These are phyloP conservation scores for Grantiella picta DNA, from an alignment of 2,113 vertebrate genomes.

Conservation along the genomic window DNA sequence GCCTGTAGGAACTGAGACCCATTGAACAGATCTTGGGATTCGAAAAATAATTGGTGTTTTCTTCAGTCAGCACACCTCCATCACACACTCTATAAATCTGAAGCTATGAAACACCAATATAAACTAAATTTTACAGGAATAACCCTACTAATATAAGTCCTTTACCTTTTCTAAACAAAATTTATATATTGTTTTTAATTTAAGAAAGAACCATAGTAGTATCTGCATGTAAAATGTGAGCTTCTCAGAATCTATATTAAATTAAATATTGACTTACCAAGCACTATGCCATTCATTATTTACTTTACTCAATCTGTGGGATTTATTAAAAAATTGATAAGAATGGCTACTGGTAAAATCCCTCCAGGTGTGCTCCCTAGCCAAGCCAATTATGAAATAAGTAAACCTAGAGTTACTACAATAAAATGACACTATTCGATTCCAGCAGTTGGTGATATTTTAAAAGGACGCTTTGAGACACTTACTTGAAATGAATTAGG, in stretches of 20 bases:
- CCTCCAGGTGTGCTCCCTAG: slow-evolving; percentile 46
- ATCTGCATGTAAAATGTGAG: slow-evolving; percentile 44
- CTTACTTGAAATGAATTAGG: slow-evolving; percentile 61
- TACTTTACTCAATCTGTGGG: slow-evolving; percentile 62
- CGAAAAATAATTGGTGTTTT: neutral
- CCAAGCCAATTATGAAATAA: slow-evolving; percentile 72
- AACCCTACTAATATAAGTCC: neutral
- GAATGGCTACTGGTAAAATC: slow-evolving; percentile 46
- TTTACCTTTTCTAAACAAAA: neutral
- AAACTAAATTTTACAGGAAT: neutral
- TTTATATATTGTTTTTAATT: neutral
- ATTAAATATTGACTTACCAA: slow-evolving; percentile 75
- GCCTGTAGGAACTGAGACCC: neutral
- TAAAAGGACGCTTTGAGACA: slow-evolving; percentile 64
- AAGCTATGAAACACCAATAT: neutral
- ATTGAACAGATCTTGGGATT: neutral
- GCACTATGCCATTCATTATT: slow-evolving; percentile 71
- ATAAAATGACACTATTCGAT: slow-evolving; percentile 64
- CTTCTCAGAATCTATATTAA: slow-evolving; percentile 64
- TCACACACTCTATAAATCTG: neutral
- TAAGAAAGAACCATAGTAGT: slow-evolving; percentile 4
- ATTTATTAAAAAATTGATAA: slow-evolving; percentile 74
- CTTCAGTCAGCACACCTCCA: neutral
- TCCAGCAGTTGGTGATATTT: slow-evolving; percentile 65
- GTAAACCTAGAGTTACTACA: slow-evolving; percentile 40